Base-by-base conservation (phyloP, 1,140 invertebrate genomes). In the Aphis craccivora region DNA sequence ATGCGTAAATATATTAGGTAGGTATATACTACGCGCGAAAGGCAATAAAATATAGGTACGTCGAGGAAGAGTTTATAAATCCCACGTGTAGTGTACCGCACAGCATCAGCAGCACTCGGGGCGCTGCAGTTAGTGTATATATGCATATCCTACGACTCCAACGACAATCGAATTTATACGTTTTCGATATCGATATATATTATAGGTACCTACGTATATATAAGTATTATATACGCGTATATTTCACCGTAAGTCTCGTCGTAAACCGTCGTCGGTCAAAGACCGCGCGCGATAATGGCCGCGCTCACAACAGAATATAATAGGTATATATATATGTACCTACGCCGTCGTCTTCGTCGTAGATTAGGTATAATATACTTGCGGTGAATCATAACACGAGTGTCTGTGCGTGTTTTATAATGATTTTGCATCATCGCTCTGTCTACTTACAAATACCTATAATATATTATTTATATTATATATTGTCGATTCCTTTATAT, bases 111-210 rank as follows among this genome's bases (percentile, higher is more conserved):
- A 87, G 45, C 45, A 87, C 86, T 87, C 86, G 86, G 37, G 86
- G 86, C 48, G 48, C 45, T 53, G 60, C 30, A 76, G 60, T 76
- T 76, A 18, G 45, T 88, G 45, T 35, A 45, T 45, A 43, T 86
- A 87, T 35, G 22, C 37, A 37, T 43, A 86, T 40, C 37, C 37
- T 88, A 88, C 45, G 86, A 88, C 86, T 89, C 87, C 48, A 51
- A 55, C 88, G 88, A 89, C 88, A 89, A 89, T 89, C 88, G 88
- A 89, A 89, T 89, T 55, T 89, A 89, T 89, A 55, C 23, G 35
- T 89, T 89, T 89, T 53, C 35, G 14, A 60, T 90, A 90, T 43
- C 37, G 35, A 90, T 60, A 88, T 88, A 90, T 55, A 37, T 43
- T 86, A 86, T 51, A 20, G 35, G n/a, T 89, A 89, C 35, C 48